Conservation (phyloP, 1,140 invertebrate genomes). For the Oncopodura yosiiana region DNA sequence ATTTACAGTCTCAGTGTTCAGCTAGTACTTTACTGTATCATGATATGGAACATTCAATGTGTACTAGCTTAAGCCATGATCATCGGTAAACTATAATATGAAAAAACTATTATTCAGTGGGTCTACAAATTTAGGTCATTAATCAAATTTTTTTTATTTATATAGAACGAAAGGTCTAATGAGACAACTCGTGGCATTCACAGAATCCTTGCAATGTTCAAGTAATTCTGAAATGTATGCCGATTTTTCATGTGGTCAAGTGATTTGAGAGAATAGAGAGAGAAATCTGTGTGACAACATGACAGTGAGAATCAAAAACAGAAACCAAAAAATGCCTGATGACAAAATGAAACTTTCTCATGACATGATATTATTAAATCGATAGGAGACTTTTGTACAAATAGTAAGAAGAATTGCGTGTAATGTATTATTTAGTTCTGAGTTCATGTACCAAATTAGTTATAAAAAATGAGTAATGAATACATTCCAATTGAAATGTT, state of each 20-base stretch:
- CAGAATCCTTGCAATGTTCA: constrained; percentile 32
- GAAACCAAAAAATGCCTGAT: too few relatives aligned
- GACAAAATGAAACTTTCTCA: too few relatives aligned
- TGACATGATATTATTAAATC: too few relatives aligned
- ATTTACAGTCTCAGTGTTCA: constrained; percentile 33
- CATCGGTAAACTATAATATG: constrained; percentile 31
- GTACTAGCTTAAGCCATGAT: constrained; percentile 27
- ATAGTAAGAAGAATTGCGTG: too few relatives aligned
- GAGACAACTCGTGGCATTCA: constrained; percentile 36
- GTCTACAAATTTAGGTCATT: constrained; percentile 16
- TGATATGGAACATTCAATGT: constrained; percentile 34
- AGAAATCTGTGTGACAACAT: too few relatives aligned
- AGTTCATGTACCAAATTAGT: too few relatives aligned
- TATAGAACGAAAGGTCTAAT: constrained; percentile 36
- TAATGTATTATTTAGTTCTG: too few relatives aligned
- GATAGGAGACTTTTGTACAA: too few relatives aligned
- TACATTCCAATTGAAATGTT: too few relatives aligned
- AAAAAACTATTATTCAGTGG: constrained; percentile 1
- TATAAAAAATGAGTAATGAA: too few relatives aligned
- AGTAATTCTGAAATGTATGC: constrained; percentile 28
- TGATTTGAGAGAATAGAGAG: constrained; percentile 19
- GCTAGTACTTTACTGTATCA: constrained; percentile 28
- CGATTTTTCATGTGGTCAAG: constrained; percentile 30
- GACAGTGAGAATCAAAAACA: too few relatives aligned
- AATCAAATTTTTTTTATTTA: constrained; percentile 20